Percentiles rank a stretch among this genome's conserved stretches.
Conservation (phyloP, 2,797 vertebrate genomes). For the Neosilurus mollespiculum region DNA sequence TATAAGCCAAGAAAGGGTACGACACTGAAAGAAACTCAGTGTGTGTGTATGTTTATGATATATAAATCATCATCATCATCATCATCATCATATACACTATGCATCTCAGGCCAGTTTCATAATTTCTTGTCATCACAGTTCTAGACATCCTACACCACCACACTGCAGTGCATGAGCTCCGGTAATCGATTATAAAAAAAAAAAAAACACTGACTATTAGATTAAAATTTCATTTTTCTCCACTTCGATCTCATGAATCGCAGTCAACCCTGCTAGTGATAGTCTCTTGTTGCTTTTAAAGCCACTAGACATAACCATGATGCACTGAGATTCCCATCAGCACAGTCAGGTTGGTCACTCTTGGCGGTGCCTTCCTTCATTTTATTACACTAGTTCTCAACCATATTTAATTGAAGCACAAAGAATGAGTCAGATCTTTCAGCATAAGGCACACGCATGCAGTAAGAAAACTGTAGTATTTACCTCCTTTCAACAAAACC, state of each 20-base stretch:
- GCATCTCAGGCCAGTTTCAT: conserved; percentile 28
- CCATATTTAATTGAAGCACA: too few species aligned
- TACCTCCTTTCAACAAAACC: too few species aligned
- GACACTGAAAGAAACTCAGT: neutral
- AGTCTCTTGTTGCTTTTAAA: neutral
- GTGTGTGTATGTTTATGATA: neutral
- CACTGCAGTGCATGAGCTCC: conserved; percentile 15
- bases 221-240: neutral
- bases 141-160: conserved; percentile 30
- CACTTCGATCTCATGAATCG: conserved; percentile 1
- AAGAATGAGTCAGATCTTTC: too few species aligned
- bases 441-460: too few species aligned
- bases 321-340: neutral
- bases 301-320: neutral
- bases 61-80: neutral
- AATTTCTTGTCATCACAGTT: conserved; percentile 42
- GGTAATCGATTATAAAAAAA: conserved; percentile 38
- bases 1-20: conserved; percentile 38
- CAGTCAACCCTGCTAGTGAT: neutral
- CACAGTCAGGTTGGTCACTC: neutral
- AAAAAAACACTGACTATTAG: conserved; percentile 6
- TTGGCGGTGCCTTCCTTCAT: neutral
- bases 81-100: conserved; percentile 25
- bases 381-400: neutral
- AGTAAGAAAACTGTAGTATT: too few species aligned